Evolutionary conservation across 2,797 vertebrate species (phyloP).

Genomic region (Gouania willdenowi): DNA sequence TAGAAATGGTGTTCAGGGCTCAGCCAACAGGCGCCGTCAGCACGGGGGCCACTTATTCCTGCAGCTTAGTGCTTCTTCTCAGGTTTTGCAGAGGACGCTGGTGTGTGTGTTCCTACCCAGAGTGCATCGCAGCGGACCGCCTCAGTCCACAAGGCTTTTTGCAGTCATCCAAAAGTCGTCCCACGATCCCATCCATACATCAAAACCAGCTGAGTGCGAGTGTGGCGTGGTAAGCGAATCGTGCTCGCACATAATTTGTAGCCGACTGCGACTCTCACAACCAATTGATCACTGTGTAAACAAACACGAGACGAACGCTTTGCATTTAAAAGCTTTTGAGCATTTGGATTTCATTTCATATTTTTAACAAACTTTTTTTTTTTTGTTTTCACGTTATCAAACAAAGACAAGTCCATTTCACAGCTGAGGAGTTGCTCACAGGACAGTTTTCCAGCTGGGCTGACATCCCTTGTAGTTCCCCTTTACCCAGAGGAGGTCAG

Average conservation of each 20-base stretch:
- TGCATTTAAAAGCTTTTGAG: background rate
- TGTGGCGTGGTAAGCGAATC: slow-evolving; percentile 45
- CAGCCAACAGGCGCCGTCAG: slow-evolving; percentile 71
- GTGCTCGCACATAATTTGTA: slow-evolving; percentile 66
- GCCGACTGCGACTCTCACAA: slow-evolving; percentile 47
- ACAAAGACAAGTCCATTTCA: slow-evolving; percentile 56
- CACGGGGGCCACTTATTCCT: slow-evolving; percentile 53
- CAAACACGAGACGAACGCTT: slow-evolving; percentile 40
- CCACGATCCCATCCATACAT: slow-evolving; percentile 62
- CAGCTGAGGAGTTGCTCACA: slow-evolving; percentile 61
- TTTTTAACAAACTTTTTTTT: background rate
- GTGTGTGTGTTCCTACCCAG: slow-evolving; percentile 72
- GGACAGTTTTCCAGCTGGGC: slow-evolving; percentile 72
- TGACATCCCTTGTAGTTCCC: slow-evolving; percentile 66
- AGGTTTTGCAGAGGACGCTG: slow-evolving; percentile 62
- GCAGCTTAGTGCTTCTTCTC: slow-evolving; percentile 37
- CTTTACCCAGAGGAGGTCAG: slow-evolving; percentile 63
- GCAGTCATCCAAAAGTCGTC: slow-evolving; percentile 58
- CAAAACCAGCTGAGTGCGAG: slow-evolving; percentile 68
- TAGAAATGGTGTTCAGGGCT: slow-evolving; percentile 70
- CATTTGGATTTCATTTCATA: background rate
- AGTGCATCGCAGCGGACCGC: slow-evolving; percentile 46
- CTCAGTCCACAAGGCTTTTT: slow-evolving; percentile 56
- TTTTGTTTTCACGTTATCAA: background rate
- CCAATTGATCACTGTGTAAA: slow-evolving; percentile 53